Evolutionary conservation across 2,113 vertebrate genomes (phyloP).

Genomic region (Calyptommatus sinebrachiatus): DNA sequence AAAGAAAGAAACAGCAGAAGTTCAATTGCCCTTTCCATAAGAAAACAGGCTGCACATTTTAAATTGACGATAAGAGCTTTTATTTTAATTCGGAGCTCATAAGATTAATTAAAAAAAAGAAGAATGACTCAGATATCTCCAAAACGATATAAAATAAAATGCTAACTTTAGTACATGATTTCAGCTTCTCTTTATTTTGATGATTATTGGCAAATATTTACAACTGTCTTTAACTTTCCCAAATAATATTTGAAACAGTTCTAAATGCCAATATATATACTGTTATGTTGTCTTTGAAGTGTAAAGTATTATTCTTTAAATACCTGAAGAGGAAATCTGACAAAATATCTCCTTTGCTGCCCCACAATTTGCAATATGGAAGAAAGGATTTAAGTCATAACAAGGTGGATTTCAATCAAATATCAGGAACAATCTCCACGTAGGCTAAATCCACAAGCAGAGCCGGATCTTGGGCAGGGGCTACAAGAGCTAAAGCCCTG

Average conservation of each 20-base stretch:
- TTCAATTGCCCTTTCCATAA: constrained; percentile 33
- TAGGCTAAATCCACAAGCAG: too few species aligned
- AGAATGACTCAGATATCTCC: constrained; percentile 31
- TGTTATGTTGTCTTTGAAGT: neutral
- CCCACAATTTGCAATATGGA: too few species aligned
- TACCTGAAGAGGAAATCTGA: too few species aligned
- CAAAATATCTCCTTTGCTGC: too few species aligned
- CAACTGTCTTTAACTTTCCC: neutral
- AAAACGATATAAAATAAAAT: constrained; percentile 52
- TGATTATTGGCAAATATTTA: constrained; percentile 31
- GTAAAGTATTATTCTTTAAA: neutral
- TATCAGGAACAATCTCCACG: too few species aligned
- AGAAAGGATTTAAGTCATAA: too few species aligned
- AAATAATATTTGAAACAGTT: constrained; percentile 56
- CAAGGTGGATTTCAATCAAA: too few species aligned
- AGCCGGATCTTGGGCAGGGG: too few species aligned
- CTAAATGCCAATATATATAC: constrained; percentile 54
- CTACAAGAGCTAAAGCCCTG: too few species aligned
- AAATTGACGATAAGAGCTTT: constrained; percentile 46
- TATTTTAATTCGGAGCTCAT: constrained; percentile 53
- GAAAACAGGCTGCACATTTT: constrained; percentile 37
- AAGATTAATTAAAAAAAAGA: constrained; percentile 42
- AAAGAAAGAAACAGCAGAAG: constrained; percentile 21
- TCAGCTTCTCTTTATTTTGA: constrained; percentile 29
- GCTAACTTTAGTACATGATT: constrained; percentile 40